A percentile compares a stretch with the other conserved stretches of the same genome.
Evolutionary conservation across 2,888 invertebrate species (phyloP).

Genomic region (Campaea margaritaria): DNA sequence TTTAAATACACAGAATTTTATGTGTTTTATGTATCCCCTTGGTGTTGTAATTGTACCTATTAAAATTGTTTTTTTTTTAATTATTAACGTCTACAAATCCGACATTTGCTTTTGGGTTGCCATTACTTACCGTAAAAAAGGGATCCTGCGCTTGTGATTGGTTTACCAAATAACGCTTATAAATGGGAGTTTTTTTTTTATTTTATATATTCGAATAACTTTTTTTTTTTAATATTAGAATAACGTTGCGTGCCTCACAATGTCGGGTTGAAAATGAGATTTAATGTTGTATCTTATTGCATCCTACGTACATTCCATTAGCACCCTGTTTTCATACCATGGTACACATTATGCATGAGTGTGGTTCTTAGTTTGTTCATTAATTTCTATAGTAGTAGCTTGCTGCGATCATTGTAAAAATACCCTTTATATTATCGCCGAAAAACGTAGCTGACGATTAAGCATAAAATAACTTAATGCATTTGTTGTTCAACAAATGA

Average conservation of each 20-base stretch:
- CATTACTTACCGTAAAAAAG: constrained; percentile 65
- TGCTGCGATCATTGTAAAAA: constrained; percentile 8
- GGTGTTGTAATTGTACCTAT: constrained; percentile 45
- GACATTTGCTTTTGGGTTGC: constrained; percentile 82
- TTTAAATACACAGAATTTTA: constrained; percentile 36
- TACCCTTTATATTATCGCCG: background rate
- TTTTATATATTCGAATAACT: constrained; percentile 23
- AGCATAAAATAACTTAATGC: background rate
- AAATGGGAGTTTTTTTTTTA: constrained; percentile 54
- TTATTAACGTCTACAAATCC: constrained; percentile 65
- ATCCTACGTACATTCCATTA: constrained; percentile 56
- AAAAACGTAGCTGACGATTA: background rate
- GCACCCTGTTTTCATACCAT: constrained; percentile 49
- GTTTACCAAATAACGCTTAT: constrained; percentile 79
- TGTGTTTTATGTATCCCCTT: constrained; percentile 45
- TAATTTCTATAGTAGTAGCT: constrained; percentile 13
- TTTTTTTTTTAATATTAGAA: constrained; percentile 37
- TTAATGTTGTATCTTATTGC: constrained; percentile 53
- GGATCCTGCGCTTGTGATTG: constrained; percentile 78
- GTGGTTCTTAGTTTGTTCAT: constrained; percentile 69
- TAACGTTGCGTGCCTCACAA: constrained; percentile 47
- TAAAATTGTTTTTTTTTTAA: constrained; percentile 17
- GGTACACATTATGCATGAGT: constrained; percentile 79
- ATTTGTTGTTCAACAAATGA: background rate
- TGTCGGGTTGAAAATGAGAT: constrained; percentile 73